A percentile compares a stretch with the other conserved stretches of the same genome.
phyloP scores from a whole-genome alignment of 2,797 vertebrate species.

The Semotilus atromaculatus region DNA sequence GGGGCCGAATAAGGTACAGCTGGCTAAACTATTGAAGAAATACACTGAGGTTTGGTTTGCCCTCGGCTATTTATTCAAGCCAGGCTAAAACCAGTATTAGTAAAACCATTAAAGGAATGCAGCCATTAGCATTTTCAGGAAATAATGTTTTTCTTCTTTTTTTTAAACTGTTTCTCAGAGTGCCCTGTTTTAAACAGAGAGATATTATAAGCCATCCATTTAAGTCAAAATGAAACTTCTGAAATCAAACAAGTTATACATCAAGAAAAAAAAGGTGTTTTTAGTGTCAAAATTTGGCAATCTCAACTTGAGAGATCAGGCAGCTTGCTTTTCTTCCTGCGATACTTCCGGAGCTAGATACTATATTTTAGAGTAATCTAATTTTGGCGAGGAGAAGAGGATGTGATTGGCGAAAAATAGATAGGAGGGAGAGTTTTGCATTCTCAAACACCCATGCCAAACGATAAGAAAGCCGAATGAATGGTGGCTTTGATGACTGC shows the following conservation, averaged over 20 bases:
- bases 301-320: background rate
- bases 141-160: background rate
- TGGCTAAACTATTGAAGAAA: constrained; percentile 39
- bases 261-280: background rate
- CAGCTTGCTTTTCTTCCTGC: background rate
- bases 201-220: background rate
- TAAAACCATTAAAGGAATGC: constrained; percentile 12
- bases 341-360: background rate
- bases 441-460: constrained; percentile 11
- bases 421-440: constrained; percentile 19
- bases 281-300: background rate
- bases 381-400: background rate
- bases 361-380: background rate
- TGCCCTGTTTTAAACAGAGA: constrained; percentile 9
- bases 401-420: background rate
- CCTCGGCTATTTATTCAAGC: constrained; percentile 26
- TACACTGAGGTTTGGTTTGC: constrained; percentile 23
- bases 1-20: background rate
- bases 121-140: constrained; percentile 26
- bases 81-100: constrained; percentile 34
- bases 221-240: constrained; percentile 12
- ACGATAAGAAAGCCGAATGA: constrained; percentile 32
- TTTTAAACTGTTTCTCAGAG: background rate
- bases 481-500: constrained; percentile 40
- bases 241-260: background rate